Percentiles rank a stretch among this genome's conserved stretches.
Evolutionary conservation across 2,113 vertebrate species (phyloP).

Genomic region (Pollimyrus isidori): DNA sequence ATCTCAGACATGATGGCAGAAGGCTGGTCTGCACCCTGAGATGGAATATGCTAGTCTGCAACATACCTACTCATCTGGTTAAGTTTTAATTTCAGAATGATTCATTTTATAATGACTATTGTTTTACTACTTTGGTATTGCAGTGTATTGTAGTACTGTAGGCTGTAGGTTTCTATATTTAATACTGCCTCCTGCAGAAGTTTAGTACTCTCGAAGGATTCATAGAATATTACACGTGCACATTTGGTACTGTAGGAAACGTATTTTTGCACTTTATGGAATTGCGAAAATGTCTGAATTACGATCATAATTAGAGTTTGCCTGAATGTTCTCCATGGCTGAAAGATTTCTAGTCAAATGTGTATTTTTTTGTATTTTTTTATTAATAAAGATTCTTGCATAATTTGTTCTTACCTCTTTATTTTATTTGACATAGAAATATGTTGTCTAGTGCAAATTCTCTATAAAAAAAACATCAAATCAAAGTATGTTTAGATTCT

Average conservation of each 20-base stretch:
- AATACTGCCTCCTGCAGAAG: too few relatives aligned
- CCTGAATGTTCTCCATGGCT: neutral
- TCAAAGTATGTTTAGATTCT: neutral
- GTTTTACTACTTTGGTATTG: too few relatives aligned
- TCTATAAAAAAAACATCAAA: neutral
- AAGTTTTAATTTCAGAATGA: too few relatives aligned
- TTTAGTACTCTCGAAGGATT: neutral
- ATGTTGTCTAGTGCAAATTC: neutral
- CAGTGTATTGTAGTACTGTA: too few relatives aligned
- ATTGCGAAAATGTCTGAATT: neutral
- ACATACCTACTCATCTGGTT: too few relatives aligned
- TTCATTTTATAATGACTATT: too few relatives aligned
- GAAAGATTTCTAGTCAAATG: neutral
- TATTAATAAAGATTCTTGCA: neutral
- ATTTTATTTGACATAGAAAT: neutral
- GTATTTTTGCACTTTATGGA: neutral
- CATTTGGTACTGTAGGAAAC: neutral
- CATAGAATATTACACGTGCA: neutral
- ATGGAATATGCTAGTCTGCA: too few relatives aligned
- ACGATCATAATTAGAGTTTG: neutral
- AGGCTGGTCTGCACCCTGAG: too few relatives aligned
- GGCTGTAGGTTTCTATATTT: too few relatives aligned
- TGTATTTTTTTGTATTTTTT: neutral
- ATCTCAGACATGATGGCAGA: too few relatives aligned
- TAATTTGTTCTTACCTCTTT: neutral